A percentile compares a stretch with the other conserved stretches of the same genome.
phyloP scores from a whole-genome alignment of 2,113 vertebrate genomes.

The Ameiurus melas region DNA sequence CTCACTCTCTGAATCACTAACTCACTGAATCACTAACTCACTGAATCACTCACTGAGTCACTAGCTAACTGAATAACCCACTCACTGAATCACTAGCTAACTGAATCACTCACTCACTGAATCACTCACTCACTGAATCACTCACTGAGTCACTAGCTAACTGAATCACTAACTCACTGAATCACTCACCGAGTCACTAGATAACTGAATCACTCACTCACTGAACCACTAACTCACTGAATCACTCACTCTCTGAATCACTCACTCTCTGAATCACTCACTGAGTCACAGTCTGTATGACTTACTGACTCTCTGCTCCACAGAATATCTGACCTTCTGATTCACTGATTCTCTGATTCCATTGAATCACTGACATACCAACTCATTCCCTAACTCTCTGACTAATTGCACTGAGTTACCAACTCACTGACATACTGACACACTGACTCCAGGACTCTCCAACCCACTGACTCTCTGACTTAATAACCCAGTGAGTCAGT shows the following conservation, averaged over 20 bases:
- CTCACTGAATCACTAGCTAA: too few species aligned
- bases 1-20: too few species aligned
- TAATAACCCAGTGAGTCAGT: not conserved
- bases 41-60: not conserved
- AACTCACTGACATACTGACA: not conserved
- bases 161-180: not conserved
- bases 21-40: too few species aligned
- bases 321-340: not conserved
- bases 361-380: not conserved
- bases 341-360: not conserved
- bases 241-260: not conserved
- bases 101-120: not conserved
- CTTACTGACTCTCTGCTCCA: not conserved
- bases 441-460: not conserved
- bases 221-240: not conserved
- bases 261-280: not conserved
- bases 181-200: not conserved
- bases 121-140: not conserved
- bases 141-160: too few species aligned
- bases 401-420: not conserved
- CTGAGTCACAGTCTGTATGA: too few species aligned
- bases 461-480: not conserved
- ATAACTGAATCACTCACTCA: too few species aligned
- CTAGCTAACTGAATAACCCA: too few species aligned
- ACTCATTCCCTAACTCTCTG: not conserved